A percentile compares a stretch with the other conserved stretches of the same genome.
phyloP scores from a whole-genome alignment of 2,888 invertebrate genomes.

The Ypsolopha scabrella region DNA sequence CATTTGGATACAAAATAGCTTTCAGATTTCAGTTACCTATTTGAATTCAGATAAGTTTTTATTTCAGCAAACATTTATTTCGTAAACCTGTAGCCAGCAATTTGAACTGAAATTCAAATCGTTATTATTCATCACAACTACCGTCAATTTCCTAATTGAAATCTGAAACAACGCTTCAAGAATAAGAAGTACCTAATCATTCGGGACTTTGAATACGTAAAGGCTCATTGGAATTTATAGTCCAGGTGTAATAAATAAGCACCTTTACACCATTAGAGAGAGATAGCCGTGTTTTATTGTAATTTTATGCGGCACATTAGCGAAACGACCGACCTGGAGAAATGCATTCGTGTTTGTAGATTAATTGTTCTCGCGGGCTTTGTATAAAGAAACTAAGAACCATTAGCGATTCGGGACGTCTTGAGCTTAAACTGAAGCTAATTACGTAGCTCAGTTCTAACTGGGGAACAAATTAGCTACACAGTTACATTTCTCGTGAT shows the following conservation, averaged over 20 bases:
- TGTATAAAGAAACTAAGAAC: neutral
- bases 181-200: neutral
- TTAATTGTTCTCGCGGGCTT: slow-evolving; percentile 1
- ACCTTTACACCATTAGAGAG: slow-evolving; percentile 30
- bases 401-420: neutral
- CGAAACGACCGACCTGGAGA: slow-evolving; percentile 5
- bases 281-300: slow-evolving; percentile 52
- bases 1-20: too few species aligned
- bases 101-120: too few species aligned
- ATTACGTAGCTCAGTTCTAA: too few species aligned
- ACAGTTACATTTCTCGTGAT: too few species aligned
- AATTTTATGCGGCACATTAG: slow-evolving; percentile 49
- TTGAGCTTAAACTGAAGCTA: neutral
- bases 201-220: neutral
- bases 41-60: too few species aligned
- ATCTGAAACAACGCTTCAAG: neutral
- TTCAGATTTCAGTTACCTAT: too few species aligned
- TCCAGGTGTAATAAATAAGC: slow-evolving; percentile 40
- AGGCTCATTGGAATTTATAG: slow-evolving; percentile 15
- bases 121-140: too few species aligned
- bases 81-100: too few species aligned
- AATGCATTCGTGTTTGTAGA: slow-evolving; percentile 7
- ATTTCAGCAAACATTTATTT: too few species aligned
- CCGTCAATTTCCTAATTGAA: neutral
- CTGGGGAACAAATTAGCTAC: too few species aligned